These are phyloP conservation scores for Ctenomys sociabilis DNA, from an alignment of 2,113 vertebrate species.

Conservation along the genomic window DNA sequence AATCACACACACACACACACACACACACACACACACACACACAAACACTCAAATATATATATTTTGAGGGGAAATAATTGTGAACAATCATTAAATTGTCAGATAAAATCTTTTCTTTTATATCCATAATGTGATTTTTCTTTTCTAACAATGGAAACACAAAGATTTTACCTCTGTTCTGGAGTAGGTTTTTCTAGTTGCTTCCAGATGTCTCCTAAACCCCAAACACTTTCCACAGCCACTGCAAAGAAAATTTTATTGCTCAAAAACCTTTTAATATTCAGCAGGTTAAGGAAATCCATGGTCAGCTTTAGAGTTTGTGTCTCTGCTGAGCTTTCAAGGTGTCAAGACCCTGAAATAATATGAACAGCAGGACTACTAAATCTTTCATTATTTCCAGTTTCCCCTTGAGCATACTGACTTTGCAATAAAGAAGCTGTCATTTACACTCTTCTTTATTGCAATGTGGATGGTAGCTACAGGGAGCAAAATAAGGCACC, in stretches of 20 bases:
- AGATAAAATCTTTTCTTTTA: neutral
- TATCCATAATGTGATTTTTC: neutral
- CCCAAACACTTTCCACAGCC: neutral
- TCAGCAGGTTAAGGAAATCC: conserved; percentile 75
- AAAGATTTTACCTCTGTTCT: neutral
- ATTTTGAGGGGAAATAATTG: conserved; percentile 13
- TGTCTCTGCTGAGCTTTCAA: conserved; percentile 73
- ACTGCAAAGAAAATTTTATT: conserved; percentile 24
- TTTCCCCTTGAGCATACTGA: conserved; percentile 80
- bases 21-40: no score
- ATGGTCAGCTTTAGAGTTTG: conserved; percentile 71
- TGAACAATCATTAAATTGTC: neutral
- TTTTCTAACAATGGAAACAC: neutral
- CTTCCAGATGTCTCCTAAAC: neutral
- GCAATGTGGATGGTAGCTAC: conserved; percentile 68
- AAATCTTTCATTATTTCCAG: conserved; percentile 81
- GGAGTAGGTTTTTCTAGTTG: neutral
- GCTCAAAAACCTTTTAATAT: conserved; percentile 74
- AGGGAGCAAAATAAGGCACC: conserved; percentile 75
- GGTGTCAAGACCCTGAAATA: conserved; percentile 78
- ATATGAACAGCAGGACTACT: conserved; percentile 76
- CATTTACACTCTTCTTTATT: conserved; percentile 82
- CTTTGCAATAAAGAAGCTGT: conserved; percentile 76
- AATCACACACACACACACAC: no score
- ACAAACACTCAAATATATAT: no score